Base-by-base conservation (phyloP, 2,113 vertebrate genomes). In the Azemiops feae region DNA sequence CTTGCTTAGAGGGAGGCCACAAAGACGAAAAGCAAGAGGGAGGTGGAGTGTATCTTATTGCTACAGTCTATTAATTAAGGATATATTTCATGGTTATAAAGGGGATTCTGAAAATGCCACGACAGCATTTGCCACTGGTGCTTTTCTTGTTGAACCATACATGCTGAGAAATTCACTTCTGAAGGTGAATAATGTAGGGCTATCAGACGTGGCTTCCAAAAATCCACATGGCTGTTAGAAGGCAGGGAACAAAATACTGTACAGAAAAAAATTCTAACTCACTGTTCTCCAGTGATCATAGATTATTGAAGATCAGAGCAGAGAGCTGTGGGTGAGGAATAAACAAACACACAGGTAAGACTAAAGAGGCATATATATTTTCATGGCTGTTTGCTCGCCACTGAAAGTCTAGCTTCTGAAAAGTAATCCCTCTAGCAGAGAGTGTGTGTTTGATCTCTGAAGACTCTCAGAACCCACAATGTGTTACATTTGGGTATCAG, bases 81-180 rank as follows among this genome's bases (percentile, higher is more conserved):
- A 34, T 91, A 55, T 50, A 57, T 45, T 69, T 91, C 87, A 47
- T 30, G 85, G 52, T 87, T 87, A 50, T 47, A 55, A 57, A 90
- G 12, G 4, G 88, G 93, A 93, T 39, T 45, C 34, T 89, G 11
- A 55, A 58, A 86, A 93, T 20, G 43, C 87, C 47, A 20, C 18
- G 64, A 60, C 50, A 91, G 2, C 69, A 81, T 3, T 81, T 22
- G 69, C 34, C 16, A 39, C 9, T 9, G 69, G 52, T 88, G 34
- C 60, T 93, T 93, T 86, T 45, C 5, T 93, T 39, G n/a, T 89
- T 55, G 45, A 91, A 93, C 86, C 5, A 39, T 20, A 20, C n/a
- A 81, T 20, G 20, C n/a, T 20, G n/a, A 81, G 69, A 20, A 81
- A 81, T 39, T 39, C 3, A 39, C 18, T 8, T 7, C 69, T 22